Percentiles rank a stretch among this genome's conserved stretches.
Evolutionary conservation across 1,140 invertebrate species (phyloP).

Genomic region (Theocolax elegans): DNA sequence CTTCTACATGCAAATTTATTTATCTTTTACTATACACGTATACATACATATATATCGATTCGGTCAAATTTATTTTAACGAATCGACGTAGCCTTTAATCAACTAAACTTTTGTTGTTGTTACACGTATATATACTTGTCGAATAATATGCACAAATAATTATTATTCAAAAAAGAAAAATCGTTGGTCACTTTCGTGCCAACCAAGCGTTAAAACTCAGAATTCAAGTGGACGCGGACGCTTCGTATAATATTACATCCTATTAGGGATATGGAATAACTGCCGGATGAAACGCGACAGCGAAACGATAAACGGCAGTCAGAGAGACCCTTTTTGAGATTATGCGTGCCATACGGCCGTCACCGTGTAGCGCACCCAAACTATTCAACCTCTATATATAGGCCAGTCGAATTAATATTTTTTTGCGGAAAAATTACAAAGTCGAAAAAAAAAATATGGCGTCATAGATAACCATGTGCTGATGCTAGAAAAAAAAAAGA

Average conservation of each 20-base stretch:
- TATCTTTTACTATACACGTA: neutral
- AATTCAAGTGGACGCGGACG: conserved; percentile 63
- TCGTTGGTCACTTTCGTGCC: conserved; percentile 56
- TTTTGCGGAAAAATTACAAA: no score
- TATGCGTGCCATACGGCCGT: conserved; percentile 56
- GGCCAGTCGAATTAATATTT: no score
- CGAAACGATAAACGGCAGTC: conserved; percentile 55
- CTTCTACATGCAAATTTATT: conserved; percentile 23
- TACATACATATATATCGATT: no score
- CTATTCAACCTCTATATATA: no score
- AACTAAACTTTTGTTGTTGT: no score
- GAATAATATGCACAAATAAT: no score
- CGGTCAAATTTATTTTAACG: neutral
- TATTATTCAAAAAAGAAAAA: conserved; percentile 1
- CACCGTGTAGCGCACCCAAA: conserved; percentile 36
- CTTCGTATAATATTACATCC: conserved; percentile 65
- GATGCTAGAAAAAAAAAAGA: no score
- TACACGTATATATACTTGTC: no score
- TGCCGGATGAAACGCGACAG: conserved; percentile 64
- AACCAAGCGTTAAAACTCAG: conserved; percentile 59
- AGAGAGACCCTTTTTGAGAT: conserved; percentile 18
- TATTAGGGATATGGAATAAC: conserved; percentile 62
- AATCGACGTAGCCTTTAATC: neutral
- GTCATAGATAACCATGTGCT: no score
- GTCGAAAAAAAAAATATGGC: no score